Percentiles rank a stretch among this genome's conserved stretches.
phyloP scores from a whole-genome alignment of 2,797 vertebrate genomes.

The Sebastes matsubarae region DNA sequence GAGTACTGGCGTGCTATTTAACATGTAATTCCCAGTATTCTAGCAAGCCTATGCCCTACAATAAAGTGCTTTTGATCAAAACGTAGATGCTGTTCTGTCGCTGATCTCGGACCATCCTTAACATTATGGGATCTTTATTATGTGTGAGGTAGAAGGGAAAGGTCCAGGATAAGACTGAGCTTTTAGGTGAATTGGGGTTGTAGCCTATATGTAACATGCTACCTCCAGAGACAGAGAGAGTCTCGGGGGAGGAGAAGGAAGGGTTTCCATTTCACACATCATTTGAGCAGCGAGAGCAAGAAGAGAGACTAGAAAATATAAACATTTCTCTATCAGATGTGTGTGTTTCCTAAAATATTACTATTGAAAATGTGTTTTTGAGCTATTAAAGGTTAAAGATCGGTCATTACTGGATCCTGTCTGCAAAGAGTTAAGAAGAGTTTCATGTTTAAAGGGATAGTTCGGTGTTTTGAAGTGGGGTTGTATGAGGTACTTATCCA shows the following conservation, averaged over 20 bases:
- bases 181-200: not conserved
- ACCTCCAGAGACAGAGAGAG: constrained; percentile 3
- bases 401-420: not conserved
- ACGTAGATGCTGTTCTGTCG: not conserved
- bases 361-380: not conserved
- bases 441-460: not conserved
- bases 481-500: too few relatives aligned
- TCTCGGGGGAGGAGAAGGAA: not conserved
- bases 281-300: not conserved
- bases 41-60: not conserved
- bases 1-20: not conserved
- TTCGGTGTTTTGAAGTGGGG: too few relatives aligned
- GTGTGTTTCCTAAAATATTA: not conserved
- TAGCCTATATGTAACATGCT: not conserved
- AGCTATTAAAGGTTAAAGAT: not conserved
- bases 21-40: not conserved
- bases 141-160: not conserved
- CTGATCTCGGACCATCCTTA: not conserved
- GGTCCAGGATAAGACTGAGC: not conserved
- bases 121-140: not conserved
- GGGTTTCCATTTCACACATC: constrained; percentile 18
- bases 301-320: not conserved
- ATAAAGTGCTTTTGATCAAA: not conserved
- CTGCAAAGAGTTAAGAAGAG: not conserved
- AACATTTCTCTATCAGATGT: not conserved